Conservation (phyloP, 2,113 vertebrate genomes). For the Peromyscus californicus region DNA sequence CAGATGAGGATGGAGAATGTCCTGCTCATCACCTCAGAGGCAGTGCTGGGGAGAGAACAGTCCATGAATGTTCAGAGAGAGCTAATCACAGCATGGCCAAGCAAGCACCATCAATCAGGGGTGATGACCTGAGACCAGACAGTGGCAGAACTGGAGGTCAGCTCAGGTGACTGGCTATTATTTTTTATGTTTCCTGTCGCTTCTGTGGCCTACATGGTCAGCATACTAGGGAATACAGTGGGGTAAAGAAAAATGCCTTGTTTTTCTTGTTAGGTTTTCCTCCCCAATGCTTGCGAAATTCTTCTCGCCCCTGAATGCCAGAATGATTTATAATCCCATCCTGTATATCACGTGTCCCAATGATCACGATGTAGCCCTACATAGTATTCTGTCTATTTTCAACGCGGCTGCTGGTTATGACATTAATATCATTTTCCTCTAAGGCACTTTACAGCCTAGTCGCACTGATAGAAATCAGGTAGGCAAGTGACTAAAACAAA, state of each 20-base stretch:
- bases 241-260: neutral
- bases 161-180: neutral
- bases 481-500: constrained; percentile 84
- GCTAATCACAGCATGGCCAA: neutral
- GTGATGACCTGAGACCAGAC: neutral
- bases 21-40: neutral
- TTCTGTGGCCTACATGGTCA: neutral
- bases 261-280: neutral
- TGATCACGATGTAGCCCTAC: neutral
- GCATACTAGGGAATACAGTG: neutral
- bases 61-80: neutral
- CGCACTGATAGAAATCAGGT: constrained; percentile 83
- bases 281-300: neutral
- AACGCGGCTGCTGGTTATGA: constrained; percentile 62
- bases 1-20: neutral
- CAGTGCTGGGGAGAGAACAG: neutral
- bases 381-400: constrained; percentile 51
- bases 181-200: neutral
- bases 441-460: constrained; percentile 78
- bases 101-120: neutral
- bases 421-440: constrained; percentile 63
- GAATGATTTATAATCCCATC: constrained; percentile 17
- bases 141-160: neutral
- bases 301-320: neutral
- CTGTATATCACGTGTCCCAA: fast-evolving